A percentile compares a stretch with the other conserved stretches of the same genome.
phyloP scores from a whole-genome alignment of 2,797 vertebrate species.

The Urocyon cinereoargenteus region DNA sequence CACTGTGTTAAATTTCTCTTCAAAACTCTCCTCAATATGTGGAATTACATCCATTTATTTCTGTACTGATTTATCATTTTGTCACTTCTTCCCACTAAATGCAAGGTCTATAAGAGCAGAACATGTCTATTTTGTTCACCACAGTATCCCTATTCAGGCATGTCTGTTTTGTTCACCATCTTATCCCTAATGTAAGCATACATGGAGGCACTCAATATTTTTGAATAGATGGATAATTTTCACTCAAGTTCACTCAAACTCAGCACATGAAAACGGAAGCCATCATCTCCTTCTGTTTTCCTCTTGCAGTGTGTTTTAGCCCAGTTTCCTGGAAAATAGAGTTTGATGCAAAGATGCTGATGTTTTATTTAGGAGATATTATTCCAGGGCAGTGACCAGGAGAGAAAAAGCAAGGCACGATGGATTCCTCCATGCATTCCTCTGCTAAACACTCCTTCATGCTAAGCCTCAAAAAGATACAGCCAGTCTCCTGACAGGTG shows the following conservation, averaged over 20 bases:
- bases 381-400: background rate
- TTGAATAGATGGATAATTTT: constrained; percentile 54
- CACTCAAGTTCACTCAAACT: constrained; percentile 41
- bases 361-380: background rate
- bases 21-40: background rate
- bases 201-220: constrained; percentile 14
- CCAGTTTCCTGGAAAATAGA: constrained; percentile 24
- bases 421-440: background rate
- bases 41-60: constrained; percentile 2
- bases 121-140: background rate
- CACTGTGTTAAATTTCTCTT: background rate
- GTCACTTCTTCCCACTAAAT: constrained; percentile 1
- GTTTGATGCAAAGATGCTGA: background rate
- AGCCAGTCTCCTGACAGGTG: background rate
- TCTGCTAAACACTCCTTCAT: background rate
- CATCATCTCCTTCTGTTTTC: background rate
- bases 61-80: constrained; percentile 3
- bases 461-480: background rate
- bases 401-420: background rate
- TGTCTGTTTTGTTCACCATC: background rate
- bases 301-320: background rate
- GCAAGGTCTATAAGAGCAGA: background rate
- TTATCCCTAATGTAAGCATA: background rate
- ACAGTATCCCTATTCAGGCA: background rate
- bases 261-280: background rate